These are phyloP conservation scores for Platycheirus rosarum DNA, from an alignment of 2,888 invertebrate genomes.

Conservation along the genomic window DNA sequence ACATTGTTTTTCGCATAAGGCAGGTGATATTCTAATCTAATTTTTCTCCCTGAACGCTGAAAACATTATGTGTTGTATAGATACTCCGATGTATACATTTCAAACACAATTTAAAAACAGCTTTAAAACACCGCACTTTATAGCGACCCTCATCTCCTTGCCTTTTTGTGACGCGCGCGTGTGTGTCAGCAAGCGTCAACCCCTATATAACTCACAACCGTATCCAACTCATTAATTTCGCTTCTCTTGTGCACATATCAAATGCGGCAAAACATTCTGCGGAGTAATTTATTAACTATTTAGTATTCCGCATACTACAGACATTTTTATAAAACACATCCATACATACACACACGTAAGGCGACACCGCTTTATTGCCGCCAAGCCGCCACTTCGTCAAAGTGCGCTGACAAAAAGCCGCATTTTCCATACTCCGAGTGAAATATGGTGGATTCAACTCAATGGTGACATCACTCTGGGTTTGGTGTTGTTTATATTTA, in stretches of 20 bases:
- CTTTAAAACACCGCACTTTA: background rate
- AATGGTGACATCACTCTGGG: slow-evolving; percentile 29
- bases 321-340: background rate
- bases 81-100: background rate
- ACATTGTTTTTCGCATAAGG: background rate
- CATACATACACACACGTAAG: too few species aligned
- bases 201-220: slow-evolving; percentile 37
- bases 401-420: slow-evolving; percentile 23
- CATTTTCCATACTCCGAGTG: slow-evolving; percentile 11
- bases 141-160: slow-evolving; percentile 25
- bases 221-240: slow-evolving; percentile 68
- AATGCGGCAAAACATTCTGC: slow-evolving; percentile 63
- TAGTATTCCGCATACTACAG: slow-evolving; percentile 56
- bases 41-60: background rate
- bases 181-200: slow-evolving; percentile 13
- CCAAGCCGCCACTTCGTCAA: background rate
- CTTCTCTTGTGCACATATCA: slow-evolving; percentile 49
- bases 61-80: slow-evolving; percentile 1
- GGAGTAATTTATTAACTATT: slow-evolving; percentile 69
- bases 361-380: background rate
- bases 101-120: slow-evolving; percentile 8
- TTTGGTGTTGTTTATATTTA: slow-evolving; percentile 48
- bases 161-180: background rate
- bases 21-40: slow-evolving; percentile 14
- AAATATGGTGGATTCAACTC: background rate